These are phyloP conservation scores for Dinothrombium tinctorium DNA, from an alignment of 1,140 invertebrate species.

Conservation along the genomic window DNA sequence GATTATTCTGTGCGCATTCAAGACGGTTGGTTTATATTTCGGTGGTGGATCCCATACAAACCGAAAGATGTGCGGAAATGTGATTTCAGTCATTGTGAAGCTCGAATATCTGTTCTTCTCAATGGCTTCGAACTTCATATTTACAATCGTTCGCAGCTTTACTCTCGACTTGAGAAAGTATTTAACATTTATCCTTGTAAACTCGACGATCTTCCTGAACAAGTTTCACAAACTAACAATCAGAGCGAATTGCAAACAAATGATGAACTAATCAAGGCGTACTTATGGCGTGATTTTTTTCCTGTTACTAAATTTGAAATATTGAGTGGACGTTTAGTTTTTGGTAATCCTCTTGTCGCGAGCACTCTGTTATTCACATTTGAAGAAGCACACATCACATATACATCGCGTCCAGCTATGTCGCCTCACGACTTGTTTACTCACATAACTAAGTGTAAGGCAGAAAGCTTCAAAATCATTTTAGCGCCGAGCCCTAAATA, in stretches of 20 bases:
- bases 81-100: conserved; percentile 89
- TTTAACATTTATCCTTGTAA: conserved; percentile 30
- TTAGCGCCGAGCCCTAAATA: conserved; percentile 80
- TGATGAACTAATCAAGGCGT: conserved; percentile 8
- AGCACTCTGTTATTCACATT: conserved; percentile 74
- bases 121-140: conserved; percentile 91
- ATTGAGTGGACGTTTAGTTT: conserved; percentile 64
- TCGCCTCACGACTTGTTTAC: conserved; percentile 80
- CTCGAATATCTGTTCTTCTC: conserved; percentile 68
- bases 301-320: conserved; percentile 90
- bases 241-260: background rate
- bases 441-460: conserved; percentile 81
- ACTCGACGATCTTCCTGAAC: background rate
- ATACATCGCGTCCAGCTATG: conserved; percentile 80
- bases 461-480: conserved; percentile 83
- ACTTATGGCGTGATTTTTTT: conserved; percentile 79
- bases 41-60: conserved; percentile 83
- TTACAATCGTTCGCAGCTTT: conserved; percentile 74
- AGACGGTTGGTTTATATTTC: conserved; percentile 89
- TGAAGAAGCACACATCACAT: conserved; percentile 80
- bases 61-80: conserved; percentile 48
- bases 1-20: conserved; percentile 80
- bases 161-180: conserved; percentile 60
- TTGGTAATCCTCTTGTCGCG: conserved; percentile 84
- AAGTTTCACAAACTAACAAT: background rate